phyloP scores from a whole-genome alignment of 2,888 invertebrate species.

The Lycia hirtaria region DNA sequence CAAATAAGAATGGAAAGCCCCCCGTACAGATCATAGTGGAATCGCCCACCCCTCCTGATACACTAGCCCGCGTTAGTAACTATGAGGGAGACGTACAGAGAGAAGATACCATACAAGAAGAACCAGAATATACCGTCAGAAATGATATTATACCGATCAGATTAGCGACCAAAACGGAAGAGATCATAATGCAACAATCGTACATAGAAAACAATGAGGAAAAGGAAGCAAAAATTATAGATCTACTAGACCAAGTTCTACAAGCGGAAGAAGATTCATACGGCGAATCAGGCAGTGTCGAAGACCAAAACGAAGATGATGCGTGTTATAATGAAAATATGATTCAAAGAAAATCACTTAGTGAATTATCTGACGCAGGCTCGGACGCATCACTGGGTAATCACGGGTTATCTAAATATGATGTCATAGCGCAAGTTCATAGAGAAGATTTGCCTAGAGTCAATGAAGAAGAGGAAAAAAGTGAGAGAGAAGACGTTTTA shows the following conservation, averaged over 20 bases:
- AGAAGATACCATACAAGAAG: slow-evolving; percentile 45
- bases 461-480: slow-evolving; percentile 70
- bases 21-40: slow-evolving; percentile 74
- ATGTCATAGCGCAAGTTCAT: slow-evolving; percentile 85
- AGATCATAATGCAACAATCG: slow-evolving; percentile 64
- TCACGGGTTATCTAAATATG: slow-evolving; percentile 81
- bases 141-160: slow-evolving; percentile 37
- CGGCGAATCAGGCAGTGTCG: slow-evolving; percentile 64
- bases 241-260: slow-evolving; percentile 76
- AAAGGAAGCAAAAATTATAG: slow-evolving; percentile 80
- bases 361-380: slow-evolving; percentile 76
- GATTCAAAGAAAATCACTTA: slow-evolving; percentile 69
- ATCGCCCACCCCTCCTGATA: slow-evolving; percentile 73
- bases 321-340: slow-evolving; percentile 46
- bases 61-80: slow-evolving; percentile 58
- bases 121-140: slow-evolving; percentile 48
- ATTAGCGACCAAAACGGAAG: slow-evolving; percentile 52
- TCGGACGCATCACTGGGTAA: slow-evolving; percentile 76
- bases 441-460: slow-evolving; percentile 81
- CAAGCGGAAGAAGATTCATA: slow-evolving; percentile 81
- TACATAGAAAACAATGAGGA: slow-evolving; percentile 71
- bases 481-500: slow-evolving; percentile 44
- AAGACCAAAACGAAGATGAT: slow-evolving; percentile 60
- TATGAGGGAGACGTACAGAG: slow-evolving; percentile 49
- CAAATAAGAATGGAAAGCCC: slow-evolving; percentile 64